Evolutionary conservation across 2,888 invertebrate species (phyloP), one percentile per base, ranked within the genome.

Genomic region (Melitaea athalia): DNA sequence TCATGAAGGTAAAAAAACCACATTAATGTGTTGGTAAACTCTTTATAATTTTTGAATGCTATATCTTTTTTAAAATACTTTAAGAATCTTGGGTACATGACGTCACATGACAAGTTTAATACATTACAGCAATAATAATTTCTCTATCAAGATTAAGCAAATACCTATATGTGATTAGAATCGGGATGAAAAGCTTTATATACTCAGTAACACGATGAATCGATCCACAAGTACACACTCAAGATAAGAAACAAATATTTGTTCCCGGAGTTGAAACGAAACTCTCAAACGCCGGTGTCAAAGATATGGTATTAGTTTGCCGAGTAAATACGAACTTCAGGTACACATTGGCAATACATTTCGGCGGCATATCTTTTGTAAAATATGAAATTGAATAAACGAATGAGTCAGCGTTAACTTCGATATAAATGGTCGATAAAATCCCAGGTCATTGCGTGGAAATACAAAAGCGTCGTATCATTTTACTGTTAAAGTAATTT

Each of bases 391-490:
- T 62, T 60, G 42, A 62, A 67, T 42, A 55, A 60, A 4, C 38
- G 55, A 61, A 67, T 62, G 66, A 67, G 61, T 67, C 66, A 67
- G 62, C 61, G 45, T 42, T 42, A 42, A 38, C 38, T 38, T 65
- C 66, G 47, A 67, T 67, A 62, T 67, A 55, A 63, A 62, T 62
- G 66, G 61, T 47, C 61, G 61, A 67, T 67, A 62, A 67, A 62
- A 24, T 24, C 55, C 31, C 61, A 55, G 61, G 61, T 67, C 66
- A 67, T 67, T 67, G 66, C 61, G 55, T 67, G 62, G 62, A 66
- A 67, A 67, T 62, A 67, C 66, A 67, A 67, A 42, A 45, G 33
- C 43, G 10, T 61, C 61, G 42, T 49, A 15, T 15, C 60, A 33
- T 62, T 67, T 53, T 55, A 55, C 38, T 61, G 53, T 59, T 60